Base-by-base conservation (phyloP, 2,113 vertebrate species). In the Anser brachyrhynchus region DNA sequence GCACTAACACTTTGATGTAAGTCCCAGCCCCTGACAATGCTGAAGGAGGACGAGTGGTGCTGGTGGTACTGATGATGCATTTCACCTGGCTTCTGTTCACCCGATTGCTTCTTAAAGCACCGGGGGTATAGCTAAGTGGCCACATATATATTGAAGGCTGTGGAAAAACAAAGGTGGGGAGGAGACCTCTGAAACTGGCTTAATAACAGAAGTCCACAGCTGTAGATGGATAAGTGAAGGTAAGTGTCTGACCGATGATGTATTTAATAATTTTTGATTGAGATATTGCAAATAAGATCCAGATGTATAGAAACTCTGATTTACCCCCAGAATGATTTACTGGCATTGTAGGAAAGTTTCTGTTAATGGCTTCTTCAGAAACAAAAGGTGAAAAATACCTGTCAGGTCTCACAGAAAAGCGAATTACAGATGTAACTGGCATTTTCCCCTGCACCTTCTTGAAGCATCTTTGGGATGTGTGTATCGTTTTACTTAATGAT, bases 1-100 rank as follows among this genome's bases (percentile, higher is more conserved):
- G 37, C 14, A 33, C 35, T 44, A 22, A 20, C 10, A 8, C 44
- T 43, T 46, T 11, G 13, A 6, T 44, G 41, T 15, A 41, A 25
- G 20, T 70, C 55, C n/a, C 39, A 39, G 39, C 19, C 8, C 18
- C 15, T 5, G 37, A 1, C 19, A 25, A 11, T 2, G 3, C 49
- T 10, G 18, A 64, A 37, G 18, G 58, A 37, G 64, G 35, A 37
- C 22, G 14, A 10, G 49, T 14, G 19, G 41, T 57, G 61, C 35
- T 35, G 7, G 39, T 31, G 65, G 13, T 4, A 1, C 39, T 31
- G 61, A 55, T 2, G 10, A n/a, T 18, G 20, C 0, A 0, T 62
- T 35, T 43, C 39, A 23, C 9, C 6, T 26, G 17, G 9, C n/a
- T 26, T 7, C 20, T 11, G 6, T 25, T 62, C 49, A 14, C 39